Conservation (phyloP, 2,113 vertebrate species). For the Pavo muticus region DNA sequence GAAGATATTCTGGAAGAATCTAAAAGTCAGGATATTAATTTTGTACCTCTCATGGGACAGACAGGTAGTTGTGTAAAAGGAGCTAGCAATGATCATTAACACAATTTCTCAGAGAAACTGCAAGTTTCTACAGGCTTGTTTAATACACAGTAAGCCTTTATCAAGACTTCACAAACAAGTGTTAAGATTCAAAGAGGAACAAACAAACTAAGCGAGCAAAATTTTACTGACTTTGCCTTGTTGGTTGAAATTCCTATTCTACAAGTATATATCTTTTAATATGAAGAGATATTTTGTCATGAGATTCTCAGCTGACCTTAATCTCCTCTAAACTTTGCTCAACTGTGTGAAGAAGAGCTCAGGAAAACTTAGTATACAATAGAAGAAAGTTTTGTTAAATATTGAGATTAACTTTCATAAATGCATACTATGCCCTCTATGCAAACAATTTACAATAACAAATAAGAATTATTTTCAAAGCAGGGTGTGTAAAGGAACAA, state of each 20-base stretch:
- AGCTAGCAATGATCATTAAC: neutral
- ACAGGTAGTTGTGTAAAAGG: neutral
- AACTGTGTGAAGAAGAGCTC: neutral
- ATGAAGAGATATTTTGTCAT: neutral
- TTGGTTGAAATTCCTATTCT: neutral
- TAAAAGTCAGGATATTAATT: neutral
- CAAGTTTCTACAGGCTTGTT: neutral
- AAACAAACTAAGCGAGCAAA: neutral
- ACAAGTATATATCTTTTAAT: neutral
- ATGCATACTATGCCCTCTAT: neutral
- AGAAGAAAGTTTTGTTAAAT: neutral
- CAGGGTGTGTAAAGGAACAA: neutral
- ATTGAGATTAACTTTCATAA: neutral
- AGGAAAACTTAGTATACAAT: neutral
- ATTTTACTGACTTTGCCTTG: neutral
- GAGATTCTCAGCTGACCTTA: neutral
- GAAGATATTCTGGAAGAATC: neutral
- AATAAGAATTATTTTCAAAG: neutral
- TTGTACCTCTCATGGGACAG: neutral
- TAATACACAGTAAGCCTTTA: neutral
- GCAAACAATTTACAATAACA: neutral
- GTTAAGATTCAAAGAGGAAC: neutral
- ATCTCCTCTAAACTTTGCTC: neutral
- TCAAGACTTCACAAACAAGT: neutral
- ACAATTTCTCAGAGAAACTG: neutral